Conservation (phyloP, 2,113 vertebrate species). For the Apus apus region DNA sequence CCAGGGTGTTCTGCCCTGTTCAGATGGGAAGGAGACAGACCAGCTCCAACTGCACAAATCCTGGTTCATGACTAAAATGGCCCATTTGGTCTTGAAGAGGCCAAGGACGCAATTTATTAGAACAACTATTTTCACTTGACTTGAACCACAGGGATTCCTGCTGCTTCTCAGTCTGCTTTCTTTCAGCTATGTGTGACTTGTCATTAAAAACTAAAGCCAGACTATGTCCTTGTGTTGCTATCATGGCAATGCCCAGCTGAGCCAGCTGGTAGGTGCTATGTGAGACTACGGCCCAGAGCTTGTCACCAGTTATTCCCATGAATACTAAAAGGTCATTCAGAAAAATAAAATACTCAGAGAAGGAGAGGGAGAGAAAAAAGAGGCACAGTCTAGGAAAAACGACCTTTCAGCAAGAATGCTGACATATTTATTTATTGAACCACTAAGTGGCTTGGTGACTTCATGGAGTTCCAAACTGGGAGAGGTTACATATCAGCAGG, state of each 20-base stretch:
- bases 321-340: neutral
- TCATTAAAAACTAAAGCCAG: neutral
- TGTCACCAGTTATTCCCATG: neutral
- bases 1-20: neutral
- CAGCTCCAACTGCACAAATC: neutral
- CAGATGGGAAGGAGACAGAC: neutral
- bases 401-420: neutral
- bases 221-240: neutral
- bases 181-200: neutral
- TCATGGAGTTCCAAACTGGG: neutral
- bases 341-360: neutral
- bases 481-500: neutral
- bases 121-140: neutral
- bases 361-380: neutral
- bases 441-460: neutral
- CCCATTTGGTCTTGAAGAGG: neutral
- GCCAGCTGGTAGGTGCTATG: neutral
- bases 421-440: neutral
- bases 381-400: neutral
- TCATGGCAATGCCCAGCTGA: neutral
- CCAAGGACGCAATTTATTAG: neutral
- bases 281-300: neutral
- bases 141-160: neutral
- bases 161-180: neutral
- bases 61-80: neutral